A percentile compares a stretch with the other conserved stretches of the same genome.
Conservation (phyloP, 23 tunicate species). For the Trididemnum clinides region DNA sequence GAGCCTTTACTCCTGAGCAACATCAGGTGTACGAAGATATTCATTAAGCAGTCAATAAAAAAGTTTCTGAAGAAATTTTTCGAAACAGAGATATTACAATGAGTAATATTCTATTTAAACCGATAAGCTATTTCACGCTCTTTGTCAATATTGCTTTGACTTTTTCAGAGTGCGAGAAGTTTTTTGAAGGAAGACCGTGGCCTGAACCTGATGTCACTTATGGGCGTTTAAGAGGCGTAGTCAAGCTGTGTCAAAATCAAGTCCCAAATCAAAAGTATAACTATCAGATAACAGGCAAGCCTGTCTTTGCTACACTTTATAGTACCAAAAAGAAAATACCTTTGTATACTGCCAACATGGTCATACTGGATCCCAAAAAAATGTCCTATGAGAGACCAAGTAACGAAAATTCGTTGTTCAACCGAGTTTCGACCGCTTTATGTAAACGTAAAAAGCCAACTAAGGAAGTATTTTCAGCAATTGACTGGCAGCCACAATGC, state of each 20-base stretch:
- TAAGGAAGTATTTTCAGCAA: not conserved
- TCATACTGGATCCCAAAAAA: not conserved
- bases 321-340: not conserved
- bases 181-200: constrained; percentile 70
- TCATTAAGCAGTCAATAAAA: no score
- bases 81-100: no score
- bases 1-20: no score
- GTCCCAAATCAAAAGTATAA: not conserved
- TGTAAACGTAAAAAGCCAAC: not conserved
- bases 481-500: not conserved
- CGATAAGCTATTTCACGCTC: no score
- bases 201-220: constrained; percentile 33
- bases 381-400: not conserved
- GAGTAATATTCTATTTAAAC: no score
- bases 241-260: not conserved
- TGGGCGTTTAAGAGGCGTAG: not conserved
- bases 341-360: not conserved
- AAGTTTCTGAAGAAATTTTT: no score
- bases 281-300: not conserved
- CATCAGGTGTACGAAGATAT: no score
- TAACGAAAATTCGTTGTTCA: not conserved
- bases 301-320: not conserved
- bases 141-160: no score
- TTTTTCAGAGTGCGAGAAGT: constrained; percentile 65
- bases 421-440: not conserved